These are phyloP conservation scores for Furnarius figulus DNA, from an alignment of 2,113 vertebrate genomes.

Conservation along the genomic window DNA sequence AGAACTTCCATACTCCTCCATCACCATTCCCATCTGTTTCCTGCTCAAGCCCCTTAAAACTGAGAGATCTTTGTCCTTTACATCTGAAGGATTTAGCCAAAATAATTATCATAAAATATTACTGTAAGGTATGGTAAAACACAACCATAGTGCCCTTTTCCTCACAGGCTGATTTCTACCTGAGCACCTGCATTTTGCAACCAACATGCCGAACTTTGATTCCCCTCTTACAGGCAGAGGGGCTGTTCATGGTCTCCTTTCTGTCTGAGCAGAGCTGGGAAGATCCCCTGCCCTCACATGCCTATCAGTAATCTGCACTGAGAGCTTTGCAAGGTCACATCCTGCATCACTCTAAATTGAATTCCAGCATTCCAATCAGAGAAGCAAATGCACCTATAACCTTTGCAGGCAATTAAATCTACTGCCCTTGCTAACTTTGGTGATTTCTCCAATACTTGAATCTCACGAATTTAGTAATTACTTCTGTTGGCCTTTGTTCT, in stretches of 20 bases:
- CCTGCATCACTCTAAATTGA: background rate
- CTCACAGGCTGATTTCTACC: background rate
- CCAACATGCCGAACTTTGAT: background rate
- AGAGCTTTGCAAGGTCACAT: background rate
- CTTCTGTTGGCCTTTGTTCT: constrained; percentile 31
- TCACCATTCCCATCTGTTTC: background rate
- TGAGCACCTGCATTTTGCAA: background rate
- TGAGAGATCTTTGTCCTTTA: background rate
- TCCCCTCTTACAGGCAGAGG: background rate
- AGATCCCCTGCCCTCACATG: background rate
- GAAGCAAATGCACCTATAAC: background rate
- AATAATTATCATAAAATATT: background rate
- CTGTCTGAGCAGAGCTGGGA: background rate
- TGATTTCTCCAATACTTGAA: background rate
- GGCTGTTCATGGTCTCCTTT: background rate
- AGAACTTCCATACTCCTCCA: background rate
- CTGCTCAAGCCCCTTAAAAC: background rate
- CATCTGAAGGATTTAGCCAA: background rate
- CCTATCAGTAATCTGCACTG: background rate
- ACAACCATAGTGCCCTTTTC: background rate
- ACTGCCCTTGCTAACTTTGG: background rate
- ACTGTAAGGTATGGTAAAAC: background rate
- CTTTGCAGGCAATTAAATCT: constrained; percentile 26
- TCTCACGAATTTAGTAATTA: constrained; percentile 43
- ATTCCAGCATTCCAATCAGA: background rate